Evolutionary conservation across 2,888 invertebrate species (phyloP).

Genomic region (Orthonevra nobilis): DNA sequence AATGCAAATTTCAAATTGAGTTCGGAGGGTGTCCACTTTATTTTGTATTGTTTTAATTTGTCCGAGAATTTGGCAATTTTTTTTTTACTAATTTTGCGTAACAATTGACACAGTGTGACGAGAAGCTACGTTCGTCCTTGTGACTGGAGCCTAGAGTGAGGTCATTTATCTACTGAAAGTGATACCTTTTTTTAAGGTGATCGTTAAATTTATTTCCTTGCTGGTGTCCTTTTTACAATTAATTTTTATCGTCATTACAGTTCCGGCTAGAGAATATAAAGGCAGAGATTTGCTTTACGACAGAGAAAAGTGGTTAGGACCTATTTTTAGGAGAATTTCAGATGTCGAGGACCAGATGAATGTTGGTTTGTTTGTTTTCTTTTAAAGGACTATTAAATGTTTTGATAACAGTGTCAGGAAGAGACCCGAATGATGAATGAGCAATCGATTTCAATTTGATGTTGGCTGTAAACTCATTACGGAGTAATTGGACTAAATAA

Average conservation of each 20-base stretch:
- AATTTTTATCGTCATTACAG: conserved; percentile 26
- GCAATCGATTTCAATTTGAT: conserved; percentile 16
- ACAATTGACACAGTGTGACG: too few relatives aligned
- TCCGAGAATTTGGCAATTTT: conserved; percentile 30
- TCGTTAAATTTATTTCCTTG: conserved; percentile 47
- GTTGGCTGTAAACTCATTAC: conserved; percentile 3
- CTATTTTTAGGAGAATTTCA: conserved; percentile 19
- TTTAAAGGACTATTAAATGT: neutral
- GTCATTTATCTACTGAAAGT: too few relatives aligned
- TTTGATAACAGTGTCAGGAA: conserved; percentile 10
- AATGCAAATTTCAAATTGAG: too few relatives aligned
- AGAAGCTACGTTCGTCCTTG: too few relatives aligned
- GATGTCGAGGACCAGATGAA: conserved; percentile 1
- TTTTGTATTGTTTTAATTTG: conserved; percentile 45
- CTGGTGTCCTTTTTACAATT: conserved; percentile 35
- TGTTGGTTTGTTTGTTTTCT: neutral
- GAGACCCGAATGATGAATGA: neutral
- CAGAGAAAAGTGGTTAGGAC: conserved; percentile 24
- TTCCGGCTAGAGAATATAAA: conserved; percentile 1
- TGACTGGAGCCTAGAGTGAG: too few relatives aligned
- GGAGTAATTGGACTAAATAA: neutral
- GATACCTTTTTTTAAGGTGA: conserved; percentile 38
- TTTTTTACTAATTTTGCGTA: conserved; percentile 6
- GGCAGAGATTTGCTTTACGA: conserved; percentile 36
- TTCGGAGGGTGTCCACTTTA: neutral